Conservation (phyloP, 2,113 vertebrate species). For the Oreotragus oreotragus region DNA sequence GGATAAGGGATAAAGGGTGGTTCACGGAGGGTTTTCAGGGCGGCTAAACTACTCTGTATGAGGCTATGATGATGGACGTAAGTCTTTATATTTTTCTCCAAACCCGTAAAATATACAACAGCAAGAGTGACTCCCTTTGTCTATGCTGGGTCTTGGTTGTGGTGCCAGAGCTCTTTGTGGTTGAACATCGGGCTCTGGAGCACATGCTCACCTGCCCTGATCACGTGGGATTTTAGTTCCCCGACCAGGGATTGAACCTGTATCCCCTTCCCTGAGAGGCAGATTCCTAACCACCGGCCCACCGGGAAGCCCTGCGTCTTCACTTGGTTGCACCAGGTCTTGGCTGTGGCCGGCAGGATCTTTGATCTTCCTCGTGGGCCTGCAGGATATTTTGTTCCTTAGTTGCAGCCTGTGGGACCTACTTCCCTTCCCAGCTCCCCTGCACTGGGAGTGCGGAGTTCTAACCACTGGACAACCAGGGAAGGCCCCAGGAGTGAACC, state of each 20-base stretch:
- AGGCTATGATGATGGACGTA: background rate
- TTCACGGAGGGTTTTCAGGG: background rate
- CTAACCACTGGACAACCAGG: background rate
- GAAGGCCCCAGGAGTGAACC: background rate
- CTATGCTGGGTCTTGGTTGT: background rate
- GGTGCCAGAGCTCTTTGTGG: rapidly evolving
- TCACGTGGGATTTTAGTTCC: background rate
- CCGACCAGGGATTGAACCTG: background rate
- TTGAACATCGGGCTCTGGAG: background rate
- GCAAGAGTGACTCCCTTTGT: background rate
- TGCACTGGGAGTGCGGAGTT: rapidly evolving
- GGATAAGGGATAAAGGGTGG: background rate
- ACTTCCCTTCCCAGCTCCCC: background rate
- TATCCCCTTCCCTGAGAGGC: background rate
- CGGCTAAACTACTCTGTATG: no score
- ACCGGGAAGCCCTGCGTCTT: background rate
- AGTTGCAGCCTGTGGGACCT: background rate
- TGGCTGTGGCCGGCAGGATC: rapidly evolving
- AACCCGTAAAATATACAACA: rapidly evolving
- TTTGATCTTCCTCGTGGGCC: background rate
- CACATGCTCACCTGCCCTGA: background rate
- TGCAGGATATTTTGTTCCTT: background rate
- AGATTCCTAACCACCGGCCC: background rate
- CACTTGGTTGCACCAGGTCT: background rate
- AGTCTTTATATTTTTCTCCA: background rate